Evolutionary conservation across 2,888 invertebrate species (phyloP).

Genomic region (Acrocyrtus sp.): DNA sequence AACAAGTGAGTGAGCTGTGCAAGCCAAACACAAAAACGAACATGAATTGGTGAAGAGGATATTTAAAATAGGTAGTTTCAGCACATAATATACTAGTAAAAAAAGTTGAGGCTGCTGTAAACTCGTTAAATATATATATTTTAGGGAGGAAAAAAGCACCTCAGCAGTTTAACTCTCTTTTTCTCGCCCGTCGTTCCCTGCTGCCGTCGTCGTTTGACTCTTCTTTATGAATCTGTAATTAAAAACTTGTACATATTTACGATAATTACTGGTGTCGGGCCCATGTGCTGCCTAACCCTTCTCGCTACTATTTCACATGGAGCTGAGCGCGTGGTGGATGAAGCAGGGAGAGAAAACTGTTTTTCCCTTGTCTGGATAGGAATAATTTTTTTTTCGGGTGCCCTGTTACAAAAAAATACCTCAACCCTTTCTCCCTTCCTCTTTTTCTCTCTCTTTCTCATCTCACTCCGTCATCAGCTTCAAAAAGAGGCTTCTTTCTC

Average conservation of each 20-base stretch:
- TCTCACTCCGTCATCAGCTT: conserved; percentile 2
- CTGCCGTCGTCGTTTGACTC: conserved; percentile 48
- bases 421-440: conserved; percentile 17
- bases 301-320: conserved; percentile 18
- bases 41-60: no score
- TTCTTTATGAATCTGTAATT: conserved; percentile 54
- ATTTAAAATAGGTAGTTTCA: no score
- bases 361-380: no score
- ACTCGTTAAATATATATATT: no score
- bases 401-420: neutral
- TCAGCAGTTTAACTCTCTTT: no score
- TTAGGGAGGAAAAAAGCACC: no score
- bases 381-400: no score
- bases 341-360: conserved; percentile 7
- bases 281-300: conserved; percentile 44
- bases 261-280: conserved; percentile 51
- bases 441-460: conserved; percentile 2
- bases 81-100: no score
- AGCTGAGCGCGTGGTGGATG: conserved; percentile 1
- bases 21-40: no score
- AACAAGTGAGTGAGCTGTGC: no score
- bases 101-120: no score
- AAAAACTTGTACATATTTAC: conserved; percentile 54
- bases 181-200: conserved; percentile 11
- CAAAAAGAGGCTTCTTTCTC: no score